Evolutionary conservation across 1,140 invertebrate species (phyloP).

Genomic region (Drosophila auraria): DNA sequence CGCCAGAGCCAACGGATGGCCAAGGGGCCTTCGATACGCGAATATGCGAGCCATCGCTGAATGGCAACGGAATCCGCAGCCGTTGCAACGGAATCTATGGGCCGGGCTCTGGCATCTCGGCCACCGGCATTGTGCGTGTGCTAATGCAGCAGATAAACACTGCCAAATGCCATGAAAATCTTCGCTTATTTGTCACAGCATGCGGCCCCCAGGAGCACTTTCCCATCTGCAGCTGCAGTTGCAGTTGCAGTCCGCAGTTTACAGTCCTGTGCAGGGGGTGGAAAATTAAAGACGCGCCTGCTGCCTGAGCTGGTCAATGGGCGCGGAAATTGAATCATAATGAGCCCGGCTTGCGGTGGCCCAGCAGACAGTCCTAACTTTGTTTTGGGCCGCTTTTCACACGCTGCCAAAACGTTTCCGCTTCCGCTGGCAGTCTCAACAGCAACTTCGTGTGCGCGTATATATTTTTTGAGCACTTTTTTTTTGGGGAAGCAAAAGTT

Average conservation of each 20-base stretch:
- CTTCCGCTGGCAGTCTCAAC: conserved; percentile 70
- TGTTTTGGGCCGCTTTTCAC: conserved; percentile 75
- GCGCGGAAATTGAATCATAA: conserved; percentile 55
- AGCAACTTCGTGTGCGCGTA: conserved; percentile 19
- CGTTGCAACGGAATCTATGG: conserved; percentile 51
- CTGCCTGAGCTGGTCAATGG: conserved; percentile 15
- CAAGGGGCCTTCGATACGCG: conserved; percentile 63
- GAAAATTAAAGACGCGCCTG: conserved; percentile 41
- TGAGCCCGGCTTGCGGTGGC: conserved; percentile 37
- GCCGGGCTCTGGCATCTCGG: conserved; percentile 29
- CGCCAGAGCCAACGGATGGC: conserved; percentile 26
- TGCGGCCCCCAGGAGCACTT: neutral
- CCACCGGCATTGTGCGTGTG: conserved; percentile 57
- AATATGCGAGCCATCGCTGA: conserved; percentile 73
- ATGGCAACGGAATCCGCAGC: conserved; percentile 59
- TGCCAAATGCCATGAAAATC: conserved; percentile 68
- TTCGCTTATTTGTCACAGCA: conserved; percentile 72
- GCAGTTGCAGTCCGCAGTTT: neutral
- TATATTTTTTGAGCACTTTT: neutral
- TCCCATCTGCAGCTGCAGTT: neutral
- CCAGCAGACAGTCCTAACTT: conserved; percentile 64
- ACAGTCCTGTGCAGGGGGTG: neutral
- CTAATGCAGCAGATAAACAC: conserved; percentile 78
- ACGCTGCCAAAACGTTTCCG: conserved; percentile 81
- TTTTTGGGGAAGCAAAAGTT: conserved; percentile 45